Evolutionary conservation across 2,113 vertebrate species (phyloP).

Genomic region (Dipodomys stephensi): DNA sequence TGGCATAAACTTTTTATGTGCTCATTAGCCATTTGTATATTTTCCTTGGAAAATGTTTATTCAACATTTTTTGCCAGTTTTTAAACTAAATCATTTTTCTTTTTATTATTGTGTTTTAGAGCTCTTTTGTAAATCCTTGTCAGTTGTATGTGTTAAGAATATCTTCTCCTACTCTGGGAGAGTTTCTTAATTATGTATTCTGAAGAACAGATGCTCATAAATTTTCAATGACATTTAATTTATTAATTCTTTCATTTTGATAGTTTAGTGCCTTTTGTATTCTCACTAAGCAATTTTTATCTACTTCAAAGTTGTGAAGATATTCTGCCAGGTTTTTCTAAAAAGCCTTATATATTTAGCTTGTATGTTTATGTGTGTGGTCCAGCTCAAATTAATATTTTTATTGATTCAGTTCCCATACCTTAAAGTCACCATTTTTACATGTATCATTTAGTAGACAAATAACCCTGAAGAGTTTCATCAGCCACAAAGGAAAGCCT

Average conservation of each 20-base stretch:
- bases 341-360: background rate
- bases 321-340: background rate
- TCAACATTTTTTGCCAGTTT: constrained; percentile 41
- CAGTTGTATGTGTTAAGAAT: constrained; percentile 24
- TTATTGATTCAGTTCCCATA: background rate
- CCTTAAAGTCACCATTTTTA: background rate
- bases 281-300: constrained; percentile 34
- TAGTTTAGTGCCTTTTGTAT: background rate
- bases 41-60: background rate
- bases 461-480: background rate
- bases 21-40: background rate
- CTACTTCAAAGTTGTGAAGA: constrained; percentile 13
- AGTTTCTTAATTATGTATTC: constrained; percentile 20
- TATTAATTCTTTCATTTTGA: constrained; percentile 10
- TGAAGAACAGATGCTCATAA: constrained; percentile 12
- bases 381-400: background rate
- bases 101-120: constrained; percentile 36
- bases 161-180: background rate
- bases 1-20: constrained; percentile 33
- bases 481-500: background rate
- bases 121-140: constrained; percentile 3
- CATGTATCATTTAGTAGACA: background rate
- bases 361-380: constrained; percentile 9
- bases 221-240: constrained; percentile 22
- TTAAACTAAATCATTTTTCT: background rate